Evolutionary conservation across 2,888 invertebrate genomes (phyloP), one percentile per base, ranked within the genome.

Genomic region (Spisula subtruncata): DNA sequence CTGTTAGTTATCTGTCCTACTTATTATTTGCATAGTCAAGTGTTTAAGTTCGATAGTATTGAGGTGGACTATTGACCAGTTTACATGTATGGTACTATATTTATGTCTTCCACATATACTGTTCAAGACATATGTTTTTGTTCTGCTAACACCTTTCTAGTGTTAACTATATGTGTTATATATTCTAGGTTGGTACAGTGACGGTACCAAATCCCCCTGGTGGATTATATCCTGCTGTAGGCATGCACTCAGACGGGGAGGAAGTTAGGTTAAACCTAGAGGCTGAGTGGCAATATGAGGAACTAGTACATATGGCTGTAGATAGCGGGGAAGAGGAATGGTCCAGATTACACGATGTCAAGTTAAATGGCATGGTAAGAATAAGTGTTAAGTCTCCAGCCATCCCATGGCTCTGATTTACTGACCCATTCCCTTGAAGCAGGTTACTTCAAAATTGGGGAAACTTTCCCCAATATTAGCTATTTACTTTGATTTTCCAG

Each of bases 301-400:
- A 97, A 89, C 96, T 97, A 83, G 96, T 96, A 60, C 96, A 96
- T 87, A 97, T 97, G 97, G 96, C 97, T 56, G 96, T 97, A 20
- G 97, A 97, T 93, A 97, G 96, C 89, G 96, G 96, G 85, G 97
- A 97, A 93, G 97, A 97, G 51, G 97, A 97, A 48, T 97, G 97
- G 97, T 96, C 96, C 16, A 93, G 97, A 48, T 95, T 97, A 54
- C 97, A 97, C 93, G 97, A 97, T 93, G 96, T 97, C 88, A 94
- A 96, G 81, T 95, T 97, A 46, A 97, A 97, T 94, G 97, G 97
- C 87, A 96, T 96, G 93, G 97, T 97, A 91, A 93, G 96, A 89
- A 35, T 25, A 12, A 81, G 35, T 20, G 35, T 60, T 41, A 8
- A 8, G 41, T 41, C 41, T 41, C 41, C 2, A 41, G 41, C 41